These are phyloP conservation scores for Microctenopoma steveboyesi DNA, from an alignment of 2,797 vertebrate species.

Conservation along the genomic window DNA sequence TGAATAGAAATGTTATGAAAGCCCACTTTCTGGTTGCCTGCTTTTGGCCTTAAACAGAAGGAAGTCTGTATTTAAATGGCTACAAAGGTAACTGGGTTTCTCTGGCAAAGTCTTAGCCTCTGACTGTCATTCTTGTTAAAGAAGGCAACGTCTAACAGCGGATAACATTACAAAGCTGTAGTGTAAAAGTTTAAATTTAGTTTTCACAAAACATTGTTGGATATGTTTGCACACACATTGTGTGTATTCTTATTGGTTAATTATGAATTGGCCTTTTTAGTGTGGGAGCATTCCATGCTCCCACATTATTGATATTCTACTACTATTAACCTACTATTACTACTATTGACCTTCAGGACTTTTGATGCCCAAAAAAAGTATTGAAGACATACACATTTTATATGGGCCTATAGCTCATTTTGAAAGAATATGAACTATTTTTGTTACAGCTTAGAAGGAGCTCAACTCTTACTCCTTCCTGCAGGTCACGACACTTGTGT, in stretches of 20 bases:
- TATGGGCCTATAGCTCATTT: background rate
- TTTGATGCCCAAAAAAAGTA: constrained; percentile 25
- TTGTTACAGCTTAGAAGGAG: constrained; percentile 1
- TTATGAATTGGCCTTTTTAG: background rate
- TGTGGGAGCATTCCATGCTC: too few species aligned
- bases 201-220: background rate
- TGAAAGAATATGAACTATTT: constrained; percentile 20
- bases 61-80: constrained; percentile 28
- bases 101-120: constrained; percentile 19
- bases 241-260: background rate
- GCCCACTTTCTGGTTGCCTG: constrained; percentile 38
- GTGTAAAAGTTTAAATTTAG: background rate
- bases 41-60: constrained; percentile 25
- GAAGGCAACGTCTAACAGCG: background rate
- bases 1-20: constrained; percentile 34
- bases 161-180: background rate
- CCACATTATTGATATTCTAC: too few species aligned
- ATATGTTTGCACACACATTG: background rate
- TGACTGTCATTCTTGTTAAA: background rate
- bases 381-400: constrained; percentile 27
- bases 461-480: constrained; percentile 6
- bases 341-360: constrained; percentile 41
- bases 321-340: too few species aligned
- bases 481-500: background rate
- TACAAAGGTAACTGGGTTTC: constrained; percentile 29